A percentile compares a stretch with the other conserved stretches of the same genome.
Evolutionary conservation across 2,113 vertebrate species (phyloP).

Genomic region (Azemiops feae): DNA sequence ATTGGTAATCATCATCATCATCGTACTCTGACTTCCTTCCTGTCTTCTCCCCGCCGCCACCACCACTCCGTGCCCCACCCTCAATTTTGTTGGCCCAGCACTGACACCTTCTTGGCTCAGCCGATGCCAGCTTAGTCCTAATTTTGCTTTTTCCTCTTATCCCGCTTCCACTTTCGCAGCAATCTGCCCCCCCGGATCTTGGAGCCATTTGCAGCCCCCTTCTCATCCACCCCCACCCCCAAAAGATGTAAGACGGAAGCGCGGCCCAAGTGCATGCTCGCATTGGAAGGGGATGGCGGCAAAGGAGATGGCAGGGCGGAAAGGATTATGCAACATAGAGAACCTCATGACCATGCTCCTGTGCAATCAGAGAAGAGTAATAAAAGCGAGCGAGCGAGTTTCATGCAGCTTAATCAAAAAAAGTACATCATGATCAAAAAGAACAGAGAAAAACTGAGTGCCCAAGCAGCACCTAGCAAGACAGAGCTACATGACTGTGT

Average conservation of each 20-base stretch:
- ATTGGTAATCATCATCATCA: background rate
- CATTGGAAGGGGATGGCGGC: background rate
- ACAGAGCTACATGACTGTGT: background rate
- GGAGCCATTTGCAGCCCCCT: background rate
- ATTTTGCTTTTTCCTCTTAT: background rate
- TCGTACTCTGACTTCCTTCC: background rate
- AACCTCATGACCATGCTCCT: conserved; percentile 35
- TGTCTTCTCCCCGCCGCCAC: too few relatives aligned
- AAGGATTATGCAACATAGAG: conserved; percentile 49
- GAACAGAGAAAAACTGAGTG: background rate
- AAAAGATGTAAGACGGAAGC: conserved; percentile 6
- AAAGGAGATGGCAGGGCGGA: conserved; percentile 5
- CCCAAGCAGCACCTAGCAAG: background rate
- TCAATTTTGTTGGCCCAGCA: background rate
- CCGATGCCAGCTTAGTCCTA: background rate
- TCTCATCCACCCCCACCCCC: background rate
- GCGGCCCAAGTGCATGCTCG: background rate
- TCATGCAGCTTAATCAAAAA: conserved; percentile 1
- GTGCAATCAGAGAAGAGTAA: conserved; percentile 23
- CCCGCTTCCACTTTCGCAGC: background rate
- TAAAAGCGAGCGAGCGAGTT: conserved; percentile 8
- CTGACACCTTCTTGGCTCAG: background rate
- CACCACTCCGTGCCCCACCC: background rate
- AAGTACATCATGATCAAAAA: background rate
- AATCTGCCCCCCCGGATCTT: background rate